Evolutionary conservation across 2,888 invertebrate genomes (phyloP).

Genomic region (Clivina fossor): DNA sequence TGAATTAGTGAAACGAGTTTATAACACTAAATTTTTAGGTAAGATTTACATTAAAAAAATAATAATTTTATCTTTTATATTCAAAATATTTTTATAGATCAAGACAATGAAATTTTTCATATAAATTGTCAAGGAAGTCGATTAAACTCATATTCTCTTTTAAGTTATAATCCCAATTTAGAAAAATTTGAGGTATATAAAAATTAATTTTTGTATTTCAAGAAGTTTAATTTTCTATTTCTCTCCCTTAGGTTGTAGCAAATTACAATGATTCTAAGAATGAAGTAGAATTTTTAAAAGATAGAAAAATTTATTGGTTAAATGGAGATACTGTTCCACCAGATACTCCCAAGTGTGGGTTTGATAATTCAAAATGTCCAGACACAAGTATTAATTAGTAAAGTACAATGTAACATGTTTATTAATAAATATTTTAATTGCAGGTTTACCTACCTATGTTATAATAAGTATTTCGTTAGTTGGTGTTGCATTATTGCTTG

Average conservation of each 20-base stretch:
- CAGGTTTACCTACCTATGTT: conserved; percentile 19
- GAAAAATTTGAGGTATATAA: conserved; percentile 25
- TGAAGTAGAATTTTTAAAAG: conserved; percentile 70
- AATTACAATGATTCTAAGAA: conserved; percentile 84
- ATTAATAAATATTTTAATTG: not conserved
- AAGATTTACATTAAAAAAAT: conserved; percentile 36
- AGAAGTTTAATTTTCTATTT: too few species aligned
- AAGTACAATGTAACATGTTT: not conserved
- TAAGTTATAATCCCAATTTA: conserved; percentile 81
- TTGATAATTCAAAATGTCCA: conserved; percentile 80
- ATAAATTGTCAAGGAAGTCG: conserved; percentile 94
- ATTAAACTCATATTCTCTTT: conserved; percentile 88
- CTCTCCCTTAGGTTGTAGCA: conserved; percentile 77
- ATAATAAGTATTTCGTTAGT: conserved; percentile 14
- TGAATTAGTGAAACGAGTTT: conserved; percentile 81
- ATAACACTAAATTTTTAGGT: conserved; percentile 86
- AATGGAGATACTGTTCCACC: conserved; percentile 80
- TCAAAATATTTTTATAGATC: not conserved
- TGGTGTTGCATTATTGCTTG: conserved; percentile 1
- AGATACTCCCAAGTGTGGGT: conserved; percentile 91
- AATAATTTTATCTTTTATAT: not conserved
- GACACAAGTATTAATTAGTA: conserved; percentile 14
- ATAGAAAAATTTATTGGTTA: conserved; percentile 83
- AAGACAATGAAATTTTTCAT: conserved; percentile 61
- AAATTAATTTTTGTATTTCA: not conserved